A percentile compares a stretch with the other conserved stretches of the same genome.
These are phyloP conservation scores for Ophion obscuratus DNA, from an alignment of 2,888 invertebrate species.

Conservation along the genomic window DNA sequence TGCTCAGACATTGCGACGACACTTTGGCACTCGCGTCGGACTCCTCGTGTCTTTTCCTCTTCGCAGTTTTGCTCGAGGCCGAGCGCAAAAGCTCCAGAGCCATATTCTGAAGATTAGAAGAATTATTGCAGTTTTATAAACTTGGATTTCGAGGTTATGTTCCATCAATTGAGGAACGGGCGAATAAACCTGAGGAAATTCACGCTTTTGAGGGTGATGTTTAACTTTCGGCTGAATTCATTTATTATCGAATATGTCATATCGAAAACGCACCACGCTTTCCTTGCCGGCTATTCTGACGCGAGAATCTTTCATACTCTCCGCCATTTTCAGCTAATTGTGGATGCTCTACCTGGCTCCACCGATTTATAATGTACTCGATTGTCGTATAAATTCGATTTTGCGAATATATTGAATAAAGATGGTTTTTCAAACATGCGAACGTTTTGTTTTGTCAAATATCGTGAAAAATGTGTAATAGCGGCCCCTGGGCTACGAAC, in stretches of 20 bases:
- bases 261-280: slow-evolving; percentile 55
- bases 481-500: not conserved
- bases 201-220: not conserved
- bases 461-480: not conserved
- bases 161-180: not conserved
- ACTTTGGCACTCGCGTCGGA: slow-evolving; percentile 29
- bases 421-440: no score
- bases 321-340: slow-evolving; percentile 4
- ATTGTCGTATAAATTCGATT: no score
- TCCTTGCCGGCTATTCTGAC: slow-evolving; percentile 47
- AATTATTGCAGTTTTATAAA: not conserved
- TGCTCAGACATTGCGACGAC: slow-evolving; percentile 33
- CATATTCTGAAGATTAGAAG: slow-evolving; percentile 37
- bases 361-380: no score
- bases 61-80: slow-evolving; percentile 11
- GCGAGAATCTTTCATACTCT: not conserved
- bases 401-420: no score
- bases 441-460: not conserved
- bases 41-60: slow-evolving; percentile 47
- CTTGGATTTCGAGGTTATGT: not conserved
- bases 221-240: not conserved
- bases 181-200: not conserved
- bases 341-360: not conserved
- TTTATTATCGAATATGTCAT: not conserved
- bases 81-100: slow-evolving; percentile 56